phyloP scores from a whole-genome alignment of 2,797 vertebrate genomes.

The Loriculus beryllinus region DNA sequence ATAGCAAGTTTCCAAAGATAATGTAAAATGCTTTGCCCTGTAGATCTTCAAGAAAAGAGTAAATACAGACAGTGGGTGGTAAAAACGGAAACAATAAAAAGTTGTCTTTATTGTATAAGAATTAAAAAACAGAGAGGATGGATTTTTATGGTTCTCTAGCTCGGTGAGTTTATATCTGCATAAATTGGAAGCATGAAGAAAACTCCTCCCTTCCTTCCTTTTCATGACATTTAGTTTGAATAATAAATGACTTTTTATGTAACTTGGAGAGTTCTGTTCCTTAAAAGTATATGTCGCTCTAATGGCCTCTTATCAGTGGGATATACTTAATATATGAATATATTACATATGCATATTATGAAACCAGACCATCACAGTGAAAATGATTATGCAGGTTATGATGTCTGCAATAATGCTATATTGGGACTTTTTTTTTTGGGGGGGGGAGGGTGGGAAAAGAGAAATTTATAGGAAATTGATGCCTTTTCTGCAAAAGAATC shows the following conservation, averaged over 20 bases:
- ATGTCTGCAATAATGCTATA: background rate
- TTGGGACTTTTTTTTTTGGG: background rate
- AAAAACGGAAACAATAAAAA: background rate
- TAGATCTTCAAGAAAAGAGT: background rate
- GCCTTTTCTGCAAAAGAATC: background rate
- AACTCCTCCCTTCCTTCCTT: background rate
- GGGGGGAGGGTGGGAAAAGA: no score
- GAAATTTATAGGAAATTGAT: accelerated
- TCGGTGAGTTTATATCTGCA: background rate
- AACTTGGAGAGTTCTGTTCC: background rate
- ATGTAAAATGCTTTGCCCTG: background rate
- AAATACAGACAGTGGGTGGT: background rate
- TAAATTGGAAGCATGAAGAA: background rate
- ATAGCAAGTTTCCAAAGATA: background rate
- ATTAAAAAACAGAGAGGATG: background rate
- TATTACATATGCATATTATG: background rate
- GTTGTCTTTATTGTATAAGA: background rate
- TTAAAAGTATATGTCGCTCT: background rate
- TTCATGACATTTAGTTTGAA: background rate
- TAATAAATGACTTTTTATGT: background rate
- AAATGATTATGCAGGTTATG: background rate
- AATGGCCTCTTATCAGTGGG: background rate
- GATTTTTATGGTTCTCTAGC: background rate
- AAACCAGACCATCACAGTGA: background rate
- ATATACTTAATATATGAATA: background rate